Evolutionary conservation across 2,797 vertebrate species (phyloP).

Genomic region (Myotis vivesi): DNA sequence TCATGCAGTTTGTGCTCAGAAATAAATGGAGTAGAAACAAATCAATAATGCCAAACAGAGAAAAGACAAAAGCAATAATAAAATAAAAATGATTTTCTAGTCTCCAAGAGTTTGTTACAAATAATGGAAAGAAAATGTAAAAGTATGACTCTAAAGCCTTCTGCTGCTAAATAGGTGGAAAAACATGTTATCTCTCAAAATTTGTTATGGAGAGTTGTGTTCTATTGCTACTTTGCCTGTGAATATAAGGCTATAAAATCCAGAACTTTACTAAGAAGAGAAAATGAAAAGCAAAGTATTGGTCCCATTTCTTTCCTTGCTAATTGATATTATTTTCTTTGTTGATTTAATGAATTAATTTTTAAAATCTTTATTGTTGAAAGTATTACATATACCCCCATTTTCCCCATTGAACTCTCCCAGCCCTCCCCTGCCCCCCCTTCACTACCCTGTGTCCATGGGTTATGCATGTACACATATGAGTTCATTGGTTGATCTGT

Average conservation of each 20-base stretch:
- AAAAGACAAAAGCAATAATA: slow-evolving; percentile 57
- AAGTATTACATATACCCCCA: too few relatives aligned
- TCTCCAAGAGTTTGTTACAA: slow-evolving; percentile 45
- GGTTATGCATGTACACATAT: too few relatives aligned
- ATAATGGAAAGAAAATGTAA: slow-evolving; percentile 9
- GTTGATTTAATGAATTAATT: too few relatives aligned
- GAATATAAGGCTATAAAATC: slow-evolving; percentile 45
- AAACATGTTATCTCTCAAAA: slow-evolving; percentile 46
- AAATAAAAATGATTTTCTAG: slow-evolving; percentile 60
- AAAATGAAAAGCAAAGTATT: slow-evolving; percentile 43
- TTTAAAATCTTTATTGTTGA: too few relatives aligned
- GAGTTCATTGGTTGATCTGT: too few relatives aligned
- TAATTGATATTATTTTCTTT: slow-evolving; percentile 25
- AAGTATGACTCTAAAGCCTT: slow-evolving; percentile 37
- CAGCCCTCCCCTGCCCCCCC: too few relatives aligned
- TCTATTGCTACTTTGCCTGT: slow-evolving; percentile 13
- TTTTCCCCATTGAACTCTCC: too few relatives aligned
- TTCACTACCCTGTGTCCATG: too few relatives aligned
- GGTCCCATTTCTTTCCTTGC: slow-evolving; percentile 19
- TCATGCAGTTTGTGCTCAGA: slow-evolving; percentile 31
- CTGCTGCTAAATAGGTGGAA: slow-evolving; percentile 27
- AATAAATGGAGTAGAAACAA: slow-evolving; percentile 68
- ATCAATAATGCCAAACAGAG: slow-evolving; percentile 61
- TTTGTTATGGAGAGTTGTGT: slow-evolving; percentile 9
- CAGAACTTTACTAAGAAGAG: slow-evolving; percentile 6